Conservation (phyloP, 2,888 invertebrate species). For the Apamea crenata region DNA sequence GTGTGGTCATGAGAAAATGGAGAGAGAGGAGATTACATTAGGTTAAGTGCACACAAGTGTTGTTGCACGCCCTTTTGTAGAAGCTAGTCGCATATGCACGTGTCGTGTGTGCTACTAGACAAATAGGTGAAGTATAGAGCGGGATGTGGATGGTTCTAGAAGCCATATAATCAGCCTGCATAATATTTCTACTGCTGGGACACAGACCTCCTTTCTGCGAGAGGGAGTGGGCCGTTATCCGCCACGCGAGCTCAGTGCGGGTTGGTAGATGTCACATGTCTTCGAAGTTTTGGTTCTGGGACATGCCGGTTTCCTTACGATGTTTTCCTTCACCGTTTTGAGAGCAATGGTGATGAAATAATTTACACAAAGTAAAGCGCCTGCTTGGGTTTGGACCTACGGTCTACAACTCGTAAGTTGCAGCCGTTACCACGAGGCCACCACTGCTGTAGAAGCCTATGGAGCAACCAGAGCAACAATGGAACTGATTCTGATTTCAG, state of each 20-base stretch:
- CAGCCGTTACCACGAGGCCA: too few relatives aligned
- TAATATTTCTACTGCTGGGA: neutral
- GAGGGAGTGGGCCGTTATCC: neutral
- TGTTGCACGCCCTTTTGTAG: constrained; percentile 39
- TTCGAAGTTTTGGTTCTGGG: too few relatives aligned
- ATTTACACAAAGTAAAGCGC: too few relatives aligned
- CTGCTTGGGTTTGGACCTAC: too few relatives aligned
- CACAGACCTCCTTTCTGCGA: neutral
- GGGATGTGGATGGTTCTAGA: neutral
- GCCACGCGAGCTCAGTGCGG: neutral
- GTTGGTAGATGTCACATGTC: neutral
- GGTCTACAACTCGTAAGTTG: too few relatives aligned
- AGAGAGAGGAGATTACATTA: constrained; percentile 76
- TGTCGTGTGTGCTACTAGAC: constrained; percentile 34
- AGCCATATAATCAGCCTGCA: neutral
- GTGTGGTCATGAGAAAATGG: constrained; percentile 86
- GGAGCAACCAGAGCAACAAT: neutral
- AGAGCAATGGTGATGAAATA: too few relatives aligned
- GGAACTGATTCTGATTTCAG: neutral
- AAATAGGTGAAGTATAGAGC: neutral
- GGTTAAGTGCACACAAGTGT: constrained; percentile 38
- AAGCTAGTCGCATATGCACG: constrained; percentile 16
- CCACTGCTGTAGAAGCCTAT: neutral
- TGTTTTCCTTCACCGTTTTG: too few relatives aligned
- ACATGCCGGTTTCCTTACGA: too few relatives aligned